Conservation (phyloP, 53 echinoderm and acorn worm genomes). For the Mesocentrotus franciscanus region DNA sequence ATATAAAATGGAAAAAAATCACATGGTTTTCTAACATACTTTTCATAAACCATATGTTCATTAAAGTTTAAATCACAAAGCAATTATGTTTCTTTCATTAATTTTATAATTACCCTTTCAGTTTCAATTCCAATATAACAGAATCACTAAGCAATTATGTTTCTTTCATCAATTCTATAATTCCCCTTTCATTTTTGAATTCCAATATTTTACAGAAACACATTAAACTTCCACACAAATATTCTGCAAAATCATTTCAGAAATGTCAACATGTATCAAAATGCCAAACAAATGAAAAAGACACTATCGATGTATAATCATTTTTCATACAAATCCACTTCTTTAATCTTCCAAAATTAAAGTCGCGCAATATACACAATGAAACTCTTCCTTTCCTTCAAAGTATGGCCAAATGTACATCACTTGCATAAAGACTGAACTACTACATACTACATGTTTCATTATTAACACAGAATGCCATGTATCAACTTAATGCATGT, state of each 20-base stretch:
- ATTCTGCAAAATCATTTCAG: background rate
- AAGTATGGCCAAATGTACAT: background rate
- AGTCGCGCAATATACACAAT: background rate
- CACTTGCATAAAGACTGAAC: background rate
- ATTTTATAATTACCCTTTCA: background rate
- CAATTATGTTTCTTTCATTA: background rate
- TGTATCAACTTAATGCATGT: background rate
- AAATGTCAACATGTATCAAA: background rate
- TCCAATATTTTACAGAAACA: background rate
- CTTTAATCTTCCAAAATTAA: background rate
- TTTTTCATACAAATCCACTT: background rate
- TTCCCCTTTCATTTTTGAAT: background rate
- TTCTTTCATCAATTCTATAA: background rate
- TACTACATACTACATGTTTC: too few relatives aligned
- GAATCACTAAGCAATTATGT: background rate
- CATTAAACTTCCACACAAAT: background rate
- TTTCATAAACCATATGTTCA: background rate
- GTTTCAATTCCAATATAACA: background rate
- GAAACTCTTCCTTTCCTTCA: background rate
- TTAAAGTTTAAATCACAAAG: background rate
- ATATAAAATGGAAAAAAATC: background rate
- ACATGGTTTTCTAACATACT: background rate
- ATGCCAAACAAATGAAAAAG: background rate
- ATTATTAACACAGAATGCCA: background rate
- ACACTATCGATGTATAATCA: background rate